These are phyloP conservation scores for Eupeodes corollae DNA, from an alignment of 1,140 invertebrate genomes.

Conservation along the genomic window DNA sequence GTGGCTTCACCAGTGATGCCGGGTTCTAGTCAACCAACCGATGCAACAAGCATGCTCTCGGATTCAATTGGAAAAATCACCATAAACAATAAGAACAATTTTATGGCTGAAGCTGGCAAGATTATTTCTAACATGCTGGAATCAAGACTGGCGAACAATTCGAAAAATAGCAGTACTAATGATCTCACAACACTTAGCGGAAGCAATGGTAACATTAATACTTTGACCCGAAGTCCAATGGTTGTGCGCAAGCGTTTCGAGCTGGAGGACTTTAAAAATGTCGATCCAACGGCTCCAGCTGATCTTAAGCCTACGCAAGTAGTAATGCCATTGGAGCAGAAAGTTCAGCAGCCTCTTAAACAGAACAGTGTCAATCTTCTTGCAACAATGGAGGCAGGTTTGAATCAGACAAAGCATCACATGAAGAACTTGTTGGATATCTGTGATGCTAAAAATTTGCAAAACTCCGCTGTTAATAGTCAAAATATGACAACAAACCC, in stretches of 20 bases:
- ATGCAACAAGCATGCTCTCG: conserved; percentile 26
- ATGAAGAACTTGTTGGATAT: background rate
- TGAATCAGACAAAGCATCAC: background rate
- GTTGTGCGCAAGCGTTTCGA: conserved; percentile 27
- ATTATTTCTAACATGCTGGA: conserved; percentile 34
- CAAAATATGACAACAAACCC: too few species aligned
- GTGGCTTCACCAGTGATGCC: background rate
- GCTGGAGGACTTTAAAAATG: conserved; percentile 26
- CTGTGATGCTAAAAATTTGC: background rate
- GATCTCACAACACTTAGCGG: conserved; percentile 18
- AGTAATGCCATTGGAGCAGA: conserved; percentile 5
- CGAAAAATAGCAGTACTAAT: conserved; percentile 7
- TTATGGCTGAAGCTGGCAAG: conserved; percentile 32
- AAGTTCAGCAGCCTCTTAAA: conserved; percentile 5
- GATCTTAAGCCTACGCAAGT: conserved; percentile 16
- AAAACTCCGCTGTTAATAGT: background rate
- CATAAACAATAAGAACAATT: conserved; percentile 30
- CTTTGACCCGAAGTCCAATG: conserved; percentile 28
- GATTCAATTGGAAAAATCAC: conserved; percentile 27
- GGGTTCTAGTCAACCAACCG: conserved; percentile 1
- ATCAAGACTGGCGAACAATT: conserved; percentile 16
- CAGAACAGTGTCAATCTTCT: background rate
- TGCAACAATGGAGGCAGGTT: background rate
- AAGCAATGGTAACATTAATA: conserved; percentile 26
- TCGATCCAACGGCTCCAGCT: conserved; percentile 25